A percentile compares a stretch with the other conserved stretches of the same genome.
These are phyloP conservation scores for Netelia fuscicornis DNA, from an alignment of 2,888 invertebrate species.

Conservation along the genomic window DNA sequence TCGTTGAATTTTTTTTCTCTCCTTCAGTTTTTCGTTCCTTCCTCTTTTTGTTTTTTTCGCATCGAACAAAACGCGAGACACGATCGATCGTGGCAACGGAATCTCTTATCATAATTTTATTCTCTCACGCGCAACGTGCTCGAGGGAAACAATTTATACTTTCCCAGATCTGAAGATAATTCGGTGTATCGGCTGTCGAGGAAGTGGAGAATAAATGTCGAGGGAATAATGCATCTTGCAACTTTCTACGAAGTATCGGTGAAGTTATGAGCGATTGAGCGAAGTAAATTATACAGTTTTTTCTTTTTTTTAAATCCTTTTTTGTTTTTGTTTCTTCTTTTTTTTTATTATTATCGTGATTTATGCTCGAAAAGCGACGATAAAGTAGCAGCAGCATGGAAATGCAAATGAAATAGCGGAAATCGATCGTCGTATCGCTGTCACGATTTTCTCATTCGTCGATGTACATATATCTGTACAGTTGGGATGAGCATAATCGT, in stretches of 20 bases:
- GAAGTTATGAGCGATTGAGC: not conserved
- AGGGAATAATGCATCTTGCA: not conserved
- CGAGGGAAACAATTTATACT: not conserved
- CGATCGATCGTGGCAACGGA: conserved; percentile 31
- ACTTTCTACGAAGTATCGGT: not conserved
- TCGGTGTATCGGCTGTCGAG: not conserved
- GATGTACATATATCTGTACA: conserved; percentile 16
- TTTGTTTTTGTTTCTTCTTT: not conserved
- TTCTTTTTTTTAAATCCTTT: not conserved
- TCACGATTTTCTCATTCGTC: conserved; percentile 31
- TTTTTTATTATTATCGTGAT: not conserved
- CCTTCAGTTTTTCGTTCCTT: not conserved
- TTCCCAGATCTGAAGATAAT: not conserved
- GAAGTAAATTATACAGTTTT: not conserved
- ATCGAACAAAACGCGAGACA: conserved; percentile 10
- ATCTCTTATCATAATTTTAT: conserved; percentile 2
- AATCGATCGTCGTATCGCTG: conserved; percentile 52
- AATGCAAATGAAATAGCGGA: conserved; percentile 46
- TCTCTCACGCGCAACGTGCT: not conserved
- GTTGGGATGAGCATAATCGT: conserved; percentile 36
- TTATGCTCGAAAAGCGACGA: not conserved
- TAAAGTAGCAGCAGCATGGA: conserved; percentile 15
- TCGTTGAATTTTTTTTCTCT: not conserved
- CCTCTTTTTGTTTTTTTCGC: no score
- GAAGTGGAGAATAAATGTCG: not conserved